Evolutionary conservation across 2,113 vertebrate species (phyloP).

Genomic region (Malurus alboscapulatus): DNA sequence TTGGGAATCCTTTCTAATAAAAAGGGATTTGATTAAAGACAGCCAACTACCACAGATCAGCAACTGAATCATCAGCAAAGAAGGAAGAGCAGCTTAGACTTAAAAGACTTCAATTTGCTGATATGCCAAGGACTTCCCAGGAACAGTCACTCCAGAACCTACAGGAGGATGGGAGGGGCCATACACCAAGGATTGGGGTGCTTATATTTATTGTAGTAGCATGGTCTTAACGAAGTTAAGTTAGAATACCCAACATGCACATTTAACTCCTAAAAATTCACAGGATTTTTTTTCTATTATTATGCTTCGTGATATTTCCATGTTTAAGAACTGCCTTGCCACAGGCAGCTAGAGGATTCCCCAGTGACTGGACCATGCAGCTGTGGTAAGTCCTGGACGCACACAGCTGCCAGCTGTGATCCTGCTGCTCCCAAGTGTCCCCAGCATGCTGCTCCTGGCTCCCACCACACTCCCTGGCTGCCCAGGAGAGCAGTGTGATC

Average conservation of each 20-base stretch:
- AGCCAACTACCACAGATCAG: conserved; percentile 16
- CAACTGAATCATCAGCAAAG: conserved; percentile 37
- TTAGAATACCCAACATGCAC: neutral
- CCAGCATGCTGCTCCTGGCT: neutral
- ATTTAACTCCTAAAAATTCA: neutral
- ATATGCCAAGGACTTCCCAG: neutral
- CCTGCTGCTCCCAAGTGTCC: neutral
- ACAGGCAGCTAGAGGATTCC: neutral
- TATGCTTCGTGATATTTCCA: neutral
- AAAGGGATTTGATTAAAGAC: conserved; percentile 48
- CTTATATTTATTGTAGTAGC: neutral
- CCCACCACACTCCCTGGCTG: neutral
- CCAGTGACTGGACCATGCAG: neutral
- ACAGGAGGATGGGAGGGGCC: neutral
- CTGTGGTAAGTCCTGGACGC: neutral
- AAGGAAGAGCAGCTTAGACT: conserved; percentile 2
- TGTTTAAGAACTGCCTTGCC: neutral
- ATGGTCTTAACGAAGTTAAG: neutral
- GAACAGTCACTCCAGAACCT: neutral
- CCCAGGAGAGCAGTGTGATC: neutral
- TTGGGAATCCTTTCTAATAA: conserved; percentile 42
- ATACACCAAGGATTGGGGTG: neutral
- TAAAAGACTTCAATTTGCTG: conserved; percentile 1
- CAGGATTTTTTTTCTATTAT: neutral
- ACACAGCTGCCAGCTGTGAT: neutral